These are phyloP conservation scores for Drosophila grimshawi DNA, from an alignment of 1,140 invertebrate genomes.

Conservation along the genomic window DNA sequence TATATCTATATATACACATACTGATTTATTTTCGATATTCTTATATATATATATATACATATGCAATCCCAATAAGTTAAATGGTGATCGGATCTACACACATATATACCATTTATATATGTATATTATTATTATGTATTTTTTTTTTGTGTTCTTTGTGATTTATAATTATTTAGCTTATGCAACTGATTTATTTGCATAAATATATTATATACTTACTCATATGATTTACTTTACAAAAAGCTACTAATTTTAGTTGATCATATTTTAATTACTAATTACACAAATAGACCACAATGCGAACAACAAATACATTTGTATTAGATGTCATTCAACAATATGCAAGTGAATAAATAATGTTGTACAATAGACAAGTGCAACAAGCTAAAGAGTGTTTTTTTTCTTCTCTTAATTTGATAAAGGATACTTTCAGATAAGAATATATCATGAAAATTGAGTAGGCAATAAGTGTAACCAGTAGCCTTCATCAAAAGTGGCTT, in stretches of 20 bases:
- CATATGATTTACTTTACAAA: slow-evolving; percentile 30
- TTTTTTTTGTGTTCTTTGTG: background rate
- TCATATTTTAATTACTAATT: slow-evolving; percentile 41
- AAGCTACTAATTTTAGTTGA: slow-evolving; percentile 49
- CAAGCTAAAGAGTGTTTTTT: background rate
- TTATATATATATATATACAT: slow-evolving; percentile 6
- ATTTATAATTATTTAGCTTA: background rate
- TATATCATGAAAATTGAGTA: too few relatives aligned
- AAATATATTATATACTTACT: slow-evolving; percentile 46
- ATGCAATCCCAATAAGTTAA: slow-evolving; percentile 12
- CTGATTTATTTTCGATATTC: slow-evolving; percentile 8
- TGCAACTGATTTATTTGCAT: slow-evolving; percentile 29
- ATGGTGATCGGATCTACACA: slow-evolving; percentile 1
- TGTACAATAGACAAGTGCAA: slow-evolving; percentile 56
- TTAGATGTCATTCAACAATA: slow-evolving; percentile 67
- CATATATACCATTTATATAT: background rate
- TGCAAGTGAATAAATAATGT: slow-evolving; percentile 56
- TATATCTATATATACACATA: background rate
- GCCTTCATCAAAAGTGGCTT: too few relatives aligned
- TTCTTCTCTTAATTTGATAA: background rate
- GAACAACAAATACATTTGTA: slow-evolving; percentile 45
- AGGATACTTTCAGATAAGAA: background rate
- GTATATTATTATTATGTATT: background rate
- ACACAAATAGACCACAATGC: slow-evolving; percentile 59
- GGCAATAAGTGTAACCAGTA: too few relatives aligned